Percentiles rank a stretch among this genome's conserved stretches.
Evolutionary conservation across 2,888 invertebrate genomes (phyloP).

Genomic region (Eupithecia pulchellata): DNA sequence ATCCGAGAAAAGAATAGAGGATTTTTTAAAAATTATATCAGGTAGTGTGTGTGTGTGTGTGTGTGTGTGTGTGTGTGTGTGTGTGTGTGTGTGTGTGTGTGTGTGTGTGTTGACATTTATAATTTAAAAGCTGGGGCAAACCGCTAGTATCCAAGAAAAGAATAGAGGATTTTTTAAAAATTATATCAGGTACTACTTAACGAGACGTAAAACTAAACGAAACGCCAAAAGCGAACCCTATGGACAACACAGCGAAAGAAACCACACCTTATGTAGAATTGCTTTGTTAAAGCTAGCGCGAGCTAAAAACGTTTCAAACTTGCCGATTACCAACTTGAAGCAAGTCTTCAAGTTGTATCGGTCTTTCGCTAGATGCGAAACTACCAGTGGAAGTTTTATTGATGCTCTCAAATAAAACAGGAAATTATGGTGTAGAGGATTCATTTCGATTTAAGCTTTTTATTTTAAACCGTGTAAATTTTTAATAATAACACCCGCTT

Average conservation of each 20-base stretch:
- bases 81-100: too few relatives aligned
- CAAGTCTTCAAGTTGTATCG: too few relatives aligned
- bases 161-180: too few relatives aligned
- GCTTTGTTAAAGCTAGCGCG: neutral
- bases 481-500: too few relatives aligned
- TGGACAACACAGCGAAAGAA: neutral
- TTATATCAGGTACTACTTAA: too few relatives aligned
- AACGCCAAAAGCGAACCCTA: neutral
- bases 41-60: too few relatives aligned
- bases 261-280: neutral
- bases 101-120: too few relatives aligned
- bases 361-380: neutral
- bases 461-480: neutral
- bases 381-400: neutral
- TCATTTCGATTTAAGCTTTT: neutral
- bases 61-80: too few relatives aligned
- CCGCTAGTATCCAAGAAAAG: too few relatives aligned
- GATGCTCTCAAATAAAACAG: neutral
- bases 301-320: neutral
- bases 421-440: neutral
- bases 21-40: too few relatives aligned
- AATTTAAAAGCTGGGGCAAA: too few relatives aligned
- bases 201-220: neutral
- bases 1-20: too few relatives aligned
- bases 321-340: neutral